phyloP scores from a whole-genome alignment of 1,140 invertebrate genomes.

The Papilio helenus region DNA sequence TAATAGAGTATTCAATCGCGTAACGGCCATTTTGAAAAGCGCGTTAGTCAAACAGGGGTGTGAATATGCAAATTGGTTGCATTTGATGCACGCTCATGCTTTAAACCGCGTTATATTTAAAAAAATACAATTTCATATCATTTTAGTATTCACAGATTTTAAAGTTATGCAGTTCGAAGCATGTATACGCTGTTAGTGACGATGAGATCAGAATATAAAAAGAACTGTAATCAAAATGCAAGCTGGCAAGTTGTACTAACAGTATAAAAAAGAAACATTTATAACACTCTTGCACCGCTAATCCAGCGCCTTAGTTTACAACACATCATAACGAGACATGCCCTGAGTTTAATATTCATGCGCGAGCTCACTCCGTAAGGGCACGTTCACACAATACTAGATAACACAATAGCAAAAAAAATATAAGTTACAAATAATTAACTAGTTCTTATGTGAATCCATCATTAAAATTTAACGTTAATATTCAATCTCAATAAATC shows the following conservation, averaged over 20 bases:
- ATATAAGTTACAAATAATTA: too few species aligned
- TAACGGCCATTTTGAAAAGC: constrained; percentile 47
- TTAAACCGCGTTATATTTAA: constrained; percentile 45
- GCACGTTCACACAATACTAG: constrained; percentile 29
- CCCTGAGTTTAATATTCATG: constrained; percentile 56
- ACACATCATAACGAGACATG: constrained; percentile 33
- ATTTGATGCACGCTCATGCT: constrained; percentile 52
- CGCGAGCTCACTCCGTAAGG: constrained; percentile 48
- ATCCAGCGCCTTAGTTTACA: constrained; percentile 19
- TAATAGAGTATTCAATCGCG: constrained; percentile 30
- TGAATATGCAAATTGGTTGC: constrained; percentile 53
- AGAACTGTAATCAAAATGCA: neutral
- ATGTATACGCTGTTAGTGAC: too few species aligned
- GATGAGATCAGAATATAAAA: neutral
- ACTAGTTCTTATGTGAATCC: too few species aligned
- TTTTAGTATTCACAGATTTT: too few species aligned
- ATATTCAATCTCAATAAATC: too few species aligned
- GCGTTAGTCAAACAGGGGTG: constrained; percentile 54
- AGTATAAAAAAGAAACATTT: neutral
- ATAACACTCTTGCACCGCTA: constrained; percentile 31
- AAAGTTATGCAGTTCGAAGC: too few species aligned
- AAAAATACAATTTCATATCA: neutral
- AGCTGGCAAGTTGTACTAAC: neutral
- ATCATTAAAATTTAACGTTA: too few species aligned
- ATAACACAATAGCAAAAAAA: too few species aligned